Conservation (phyloP, 35 echinoderm and acorn worm species). For the Acanthaster planci region DNA sequence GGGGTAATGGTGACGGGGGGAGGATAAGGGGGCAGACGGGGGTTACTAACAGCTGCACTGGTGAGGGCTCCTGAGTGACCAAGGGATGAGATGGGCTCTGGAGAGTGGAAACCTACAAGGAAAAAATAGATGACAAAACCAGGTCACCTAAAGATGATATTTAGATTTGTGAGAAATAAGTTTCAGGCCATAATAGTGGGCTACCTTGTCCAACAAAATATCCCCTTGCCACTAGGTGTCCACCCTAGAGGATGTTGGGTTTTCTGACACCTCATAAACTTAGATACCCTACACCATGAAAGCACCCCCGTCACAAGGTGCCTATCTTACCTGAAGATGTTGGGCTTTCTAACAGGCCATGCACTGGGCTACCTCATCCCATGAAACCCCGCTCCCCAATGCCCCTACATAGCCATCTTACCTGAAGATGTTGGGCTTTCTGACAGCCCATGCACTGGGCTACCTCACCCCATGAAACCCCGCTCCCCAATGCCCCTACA, state of each 20-base stretch:
- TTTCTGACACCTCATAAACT: slow-evolving; percentile 74
- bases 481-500: slow-evolving; percentile 88
- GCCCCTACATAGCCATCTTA: neutral
- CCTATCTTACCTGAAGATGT: slow-evolving; percentile 58
- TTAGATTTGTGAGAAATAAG: no score
- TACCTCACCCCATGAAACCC: slow-evolving; percentile 59
- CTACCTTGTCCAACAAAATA: no score
- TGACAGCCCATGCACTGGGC: slow-evolving; percentile 74
- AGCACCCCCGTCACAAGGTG: no score
- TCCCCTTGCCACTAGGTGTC: no score
- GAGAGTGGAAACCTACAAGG: slow-evolving; percentile 80
- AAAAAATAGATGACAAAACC: neutral
- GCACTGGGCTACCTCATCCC: slow-evolving; percentile 68
- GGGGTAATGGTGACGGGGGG: slow-evolving; percentile 68
- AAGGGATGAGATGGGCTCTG: slow-evolving; percentile 59
- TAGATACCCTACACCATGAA: slow-evolving; percentile 53
- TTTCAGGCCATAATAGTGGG: no score
- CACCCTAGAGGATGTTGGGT: slow-evolving; percentile 53
- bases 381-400: slow-evolving; percentile 51
- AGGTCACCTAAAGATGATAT: neutral
- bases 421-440: slow-evolving; percentile 83
- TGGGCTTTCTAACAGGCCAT: slow-evolving; percentile 78
- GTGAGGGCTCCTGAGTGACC: slow-evolving; percentile 54
- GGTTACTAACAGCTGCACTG: slow-evolving; percentile 74
- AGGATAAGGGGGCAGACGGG: slow-evolving; percentile 79